A percentile compares a stretch with the other conserved stretches of the same genome.
These are phyloP conservation scores for Microplitis demolitor DNA, from an alignment of 1,140 invertebrate species.

Conservation along the genomic window DNA sequence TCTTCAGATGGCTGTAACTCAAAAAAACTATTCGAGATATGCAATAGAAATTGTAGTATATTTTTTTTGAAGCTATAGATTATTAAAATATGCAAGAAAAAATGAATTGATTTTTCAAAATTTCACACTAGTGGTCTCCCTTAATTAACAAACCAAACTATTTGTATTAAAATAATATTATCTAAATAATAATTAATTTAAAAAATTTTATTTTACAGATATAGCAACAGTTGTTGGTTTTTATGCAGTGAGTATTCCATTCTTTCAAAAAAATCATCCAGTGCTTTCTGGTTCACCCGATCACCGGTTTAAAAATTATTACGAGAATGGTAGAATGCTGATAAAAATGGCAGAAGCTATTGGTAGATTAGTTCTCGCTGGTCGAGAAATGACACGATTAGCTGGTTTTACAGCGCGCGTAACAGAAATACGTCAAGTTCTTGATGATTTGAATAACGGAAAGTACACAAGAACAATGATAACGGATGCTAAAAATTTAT, in stretches of 20 bases:
- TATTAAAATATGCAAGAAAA: too few relatives aligned
- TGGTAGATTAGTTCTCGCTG: slow-evolving; percentile 90
- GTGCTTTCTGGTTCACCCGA: slow-evolving; percentile 63
- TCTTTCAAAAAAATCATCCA: slow-evolving; percentile 76
- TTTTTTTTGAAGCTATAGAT: too few relatives aligned
- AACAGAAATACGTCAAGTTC: slow-evolving; percentile 84
- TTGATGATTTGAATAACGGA: slow-evolving; percentile 86
- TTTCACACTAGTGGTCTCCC: too few relatives aligned
- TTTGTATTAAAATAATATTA: neutral
- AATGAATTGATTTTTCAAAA: too few relatives aligned
- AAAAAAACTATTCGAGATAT: too few relatives aligned
- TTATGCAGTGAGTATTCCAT: slow-evolving; percentile 92
- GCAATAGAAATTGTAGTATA: too few relatives aligned
- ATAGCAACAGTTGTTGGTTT: slow-evolving; percentile 94
- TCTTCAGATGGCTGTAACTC: too few relatives aligned
- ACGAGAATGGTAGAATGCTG: slow-evolving; percentile 95
- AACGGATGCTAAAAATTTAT: slow-evolving; percentile 53
- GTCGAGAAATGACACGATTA: slow-evolving; percentile 89
- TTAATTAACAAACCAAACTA: too few relatives aligned
- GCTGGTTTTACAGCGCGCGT: slow-evolving; percentile 94
- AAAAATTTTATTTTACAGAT: slow-evolving; percentile 68
- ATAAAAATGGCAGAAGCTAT: slow-evolving; percentile 97
- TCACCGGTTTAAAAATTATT: slow-evolving; percentile 78
- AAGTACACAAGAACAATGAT: slow-evolving; percentile 90
- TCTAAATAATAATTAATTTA: neutral